Evolutionary conservation across 2,113 vertebrate species (phyloP), one percentile per base, ranked within the genome.

Genomic region (Phylloscopus trochilus): DNA sequence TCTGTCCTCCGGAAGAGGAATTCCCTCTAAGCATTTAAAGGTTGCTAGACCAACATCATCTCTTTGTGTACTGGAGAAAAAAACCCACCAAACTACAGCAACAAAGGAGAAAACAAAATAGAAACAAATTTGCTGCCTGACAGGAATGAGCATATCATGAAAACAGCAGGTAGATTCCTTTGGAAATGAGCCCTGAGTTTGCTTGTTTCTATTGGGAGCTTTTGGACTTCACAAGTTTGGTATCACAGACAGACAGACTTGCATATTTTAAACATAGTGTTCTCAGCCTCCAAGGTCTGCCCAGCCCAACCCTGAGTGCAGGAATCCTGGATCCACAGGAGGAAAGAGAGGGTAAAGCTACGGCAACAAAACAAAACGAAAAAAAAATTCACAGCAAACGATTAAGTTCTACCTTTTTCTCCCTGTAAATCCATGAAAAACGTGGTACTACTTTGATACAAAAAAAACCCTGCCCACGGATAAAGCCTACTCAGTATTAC

Each of bases 361-460:
- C 1, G 0, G 20, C 46, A 52, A 35, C 21, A 23, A 10, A 35
- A 33, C 27, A 15, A 75, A 39, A 2, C 28, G 24, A 35, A 15
- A 75, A 39, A 2, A 52, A 55, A 33, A 55, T 33, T 13, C 2
- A 16, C 3, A 78, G 19, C 18, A 14, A 72, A 53, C 12, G 33
- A 31, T 10, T 12, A 49, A 72, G 62, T 35, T 56, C n/a, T 56
- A 18, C 22, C 12, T 72, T 82, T 75, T 68, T 17, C 30, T 72
- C 41, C 44, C 20, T 33, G 31, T 58, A 56, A 27, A 60, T 13
- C 26, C 22, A 30, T 7, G 20, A 44, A 76, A 72, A 79, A 72
- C 0, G 6, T 13, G 26, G n/a, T 27, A 70, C 39, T 53, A 37
- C n/a, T 59, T 21, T 0, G 1, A 37, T 9, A 15, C 22, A 6